Evolutionary conservation across 2,888 invertebrate genomes (phyloP).

Genomic region (Xestobium rufovillosum): DNA sequence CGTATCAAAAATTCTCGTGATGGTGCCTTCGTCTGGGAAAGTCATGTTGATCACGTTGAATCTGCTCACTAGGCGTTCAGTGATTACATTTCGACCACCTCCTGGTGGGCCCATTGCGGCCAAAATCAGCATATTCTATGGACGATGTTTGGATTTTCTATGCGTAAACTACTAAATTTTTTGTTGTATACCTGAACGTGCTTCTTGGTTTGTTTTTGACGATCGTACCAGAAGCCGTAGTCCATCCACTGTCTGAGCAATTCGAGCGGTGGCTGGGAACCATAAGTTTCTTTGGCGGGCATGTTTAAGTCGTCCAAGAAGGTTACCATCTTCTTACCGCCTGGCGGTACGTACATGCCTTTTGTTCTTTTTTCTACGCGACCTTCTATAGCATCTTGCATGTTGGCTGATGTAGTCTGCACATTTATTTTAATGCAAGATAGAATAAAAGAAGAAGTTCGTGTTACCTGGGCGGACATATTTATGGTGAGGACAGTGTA

Average conservation of each 20-base stretch:
- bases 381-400: conserved; percentile 66
- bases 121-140: conserved; percentile 67
- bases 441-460: no score
- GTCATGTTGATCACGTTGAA: conserved; percentile 73
- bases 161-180: conserved; percentile 5
- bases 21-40: conserved; percentile 72
- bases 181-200: conserved; percentile 56
- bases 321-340: conserved; percentile 74
- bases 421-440: neutral
- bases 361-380: conserved; percentile 84
- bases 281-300: conserved; percentile 83
- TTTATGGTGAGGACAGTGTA: conserved; percentile 68
- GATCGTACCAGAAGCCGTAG: conserved; percentile 85
- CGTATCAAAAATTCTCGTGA: conserved; percentile 73
- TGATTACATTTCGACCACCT: conserved; percentile 74
- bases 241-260: conserved; percentile 78
- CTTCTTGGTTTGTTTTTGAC: conserved; percentile 68
- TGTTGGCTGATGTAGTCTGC: conserved; percentile 36
- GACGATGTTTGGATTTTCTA: conserved; percentile 11
- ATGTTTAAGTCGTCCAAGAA: conserved; percentile 92
- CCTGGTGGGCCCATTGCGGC: conserved; percentile 83
- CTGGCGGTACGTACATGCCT: conserved; percentile 71
- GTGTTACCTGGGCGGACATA: conserved; percentile 76
- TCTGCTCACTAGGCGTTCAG: conserved; percentile 67
- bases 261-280: conserved; percentile 84